Conservation (phyloP, 2,113 vertebrate genomes). For the Strix uralensis region DNA sequence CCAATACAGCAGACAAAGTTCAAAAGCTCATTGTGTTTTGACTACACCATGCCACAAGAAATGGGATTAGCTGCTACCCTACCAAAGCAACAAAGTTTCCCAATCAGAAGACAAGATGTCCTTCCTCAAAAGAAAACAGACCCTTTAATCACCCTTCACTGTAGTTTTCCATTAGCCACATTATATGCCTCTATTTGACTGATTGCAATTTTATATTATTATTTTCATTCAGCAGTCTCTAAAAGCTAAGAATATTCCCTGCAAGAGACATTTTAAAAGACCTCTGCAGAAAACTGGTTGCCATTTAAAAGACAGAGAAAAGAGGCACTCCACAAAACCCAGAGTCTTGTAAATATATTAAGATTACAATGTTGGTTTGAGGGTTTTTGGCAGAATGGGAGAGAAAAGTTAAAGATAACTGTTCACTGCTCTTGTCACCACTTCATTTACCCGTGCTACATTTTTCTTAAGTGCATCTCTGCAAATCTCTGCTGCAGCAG, state of each 20-base stretch:
- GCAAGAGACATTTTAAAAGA: background rate
- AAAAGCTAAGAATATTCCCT: background rate
- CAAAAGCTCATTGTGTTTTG: background rate
- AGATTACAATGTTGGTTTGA: background rate
- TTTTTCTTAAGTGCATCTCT: background rate
- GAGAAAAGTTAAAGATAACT: background rate
- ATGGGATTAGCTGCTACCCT: background rate
- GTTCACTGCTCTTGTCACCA: background rate
- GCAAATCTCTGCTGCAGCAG: background rate
- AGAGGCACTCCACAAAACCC: background rate
- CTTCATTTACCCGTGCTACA: background rate
- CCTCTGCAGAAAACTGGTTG: background rate
- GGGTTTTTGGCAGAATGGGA: fast-evolving
- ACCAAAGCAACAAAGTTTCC: background rate
- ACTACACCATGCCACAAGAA: background rate
- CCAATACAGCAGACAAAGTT: background rate
- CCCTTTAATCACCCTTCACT: background rate
- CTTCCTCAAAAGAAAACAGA: background rate
- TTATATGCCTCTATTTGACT: background rate
- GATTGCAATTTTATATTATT: background rate
- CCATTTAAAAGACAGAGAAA: background rate
- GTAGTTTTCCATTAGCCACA: background rate
- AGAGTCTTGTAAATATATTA: background rate
- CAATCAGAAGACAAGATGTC: background rate
- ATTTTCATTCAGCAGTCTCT: background rate